Conservation (phyloP, 1,140 invertebrate genomes). For the Lineus longissimus region DNA sequence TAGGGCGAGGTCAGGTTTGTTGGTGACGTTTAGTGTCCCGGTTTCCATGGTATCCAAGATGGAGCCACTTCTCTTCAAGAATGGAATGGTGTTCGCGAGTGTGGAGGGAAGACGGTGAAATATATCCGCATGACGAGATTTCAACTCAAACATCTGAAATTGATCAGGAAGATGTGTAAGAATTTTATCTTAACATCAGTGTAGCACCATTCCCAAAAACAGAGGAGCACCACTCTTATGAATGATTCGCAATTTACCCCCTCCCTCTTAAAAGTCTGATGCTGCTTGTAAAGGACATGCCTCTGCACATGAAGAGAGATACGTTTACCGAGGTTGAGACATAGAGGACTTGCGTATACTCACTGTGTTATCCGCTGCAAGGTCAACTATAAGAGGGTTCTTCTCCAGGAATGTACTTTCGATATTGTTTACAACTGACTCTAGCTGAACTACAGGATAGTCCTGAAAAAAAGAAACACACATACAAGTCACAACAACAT, state of each 20-base stretch:
- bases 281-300: too few species aligned
- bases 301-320: too few species aligned
- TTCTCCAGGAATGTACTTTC: slow-evolving; percentile 40
- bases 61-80: slow-evolving; percentile 36
- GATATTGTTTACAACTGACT: slow-evolving; percentile 35
- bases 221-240: too few species aligned
- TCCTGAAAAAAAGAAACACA: slow-evolving; percentile 37
- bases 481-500: slow-evolving; percentile 3
- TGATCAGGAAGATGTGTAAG: not conserved
- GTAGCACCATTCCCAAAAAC: too few species aligned
- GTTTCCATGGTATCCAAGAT: slow-evolving; percentile 23
- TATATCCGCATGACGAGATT: slow-evolving; percentile 34
- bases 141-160: slow-evolving; percentile 45
- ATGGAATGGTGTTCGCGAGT: slow-evolving; percentile 27
- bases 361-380: slow-evolving; percentile 42
- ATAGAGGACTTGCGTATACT: slow-evolving; percentile 8
- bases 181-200: too few species aligned
- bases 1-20: slow-evolving; percentile 32
- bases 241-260: too few species aligned
- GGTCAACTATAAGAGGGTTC: slow-evolving; percentile 42
- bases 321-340: too few species aligned
- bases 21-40: slow-evolving; percentile 37
- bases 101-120: slow-evolving; percentile 41
- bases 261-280: too few species aligned
- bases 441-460: slow-evolving; percentile 31